Evolutionary conservation across 2,113 vertebrate species (phyloP).

Genomic region (Pluvialis apricaria): DNA sequence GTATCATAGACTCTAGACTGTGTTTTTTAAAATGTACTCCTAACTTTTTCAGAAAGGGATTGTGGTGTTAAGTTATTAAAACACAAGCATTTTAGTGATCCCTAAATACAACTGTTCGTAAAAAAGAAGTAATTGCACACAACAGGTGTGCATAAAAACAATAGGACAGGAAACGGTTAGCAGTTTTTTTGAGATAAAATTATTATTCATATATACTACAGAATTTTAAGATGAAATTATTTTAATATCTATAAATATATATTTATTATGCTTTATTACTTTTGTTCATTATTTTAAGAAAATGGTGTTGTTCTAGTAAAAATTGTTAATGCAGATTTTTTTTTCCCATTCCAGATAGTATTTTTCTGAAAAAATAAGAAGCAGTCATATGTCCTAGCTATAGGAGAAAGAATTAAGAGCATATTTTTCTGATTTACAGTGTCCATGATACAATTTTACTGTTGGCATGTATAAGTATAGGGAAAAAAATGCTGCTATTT

Average conservation of each 20-base stretch:
- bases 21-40: constrained; percentile 2
- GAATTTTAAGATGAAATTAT: constrained; percentile 32
- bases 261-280: neutral
- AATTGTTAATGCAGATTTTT: neutral
- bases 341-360: neutral
- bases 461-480: neutral
- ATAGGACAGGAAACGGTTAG: neutral
- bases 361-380: neutral
- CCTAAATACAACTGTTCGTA: neutral
- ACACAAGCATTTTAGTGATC: constrained; percentile 9
- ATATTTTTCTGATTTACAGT: neutral
- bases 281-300: constrained; percentile 46
- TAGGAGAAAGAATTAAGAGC: neutral
- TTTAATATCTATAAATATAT: neutral
- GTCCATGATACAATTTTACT: neutral
- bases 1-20: neutral
- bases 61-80: constrained; percentile 19
- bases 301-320: neutral
- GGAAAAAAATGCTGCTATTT: neutral
- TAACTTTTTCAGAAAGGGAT: constrained; percentile 17
- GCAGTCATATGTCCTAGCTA: neutral
- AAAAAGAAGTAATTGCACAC: neutral
- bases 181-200: constrained; percentile 11
- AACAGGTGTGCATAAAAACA: neutral
- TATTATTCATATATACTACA: constrained; percentile 23